A percentile compares a stretch with the other conserved stretches of the same genome.
phyloP scores from a whole-genome alignment of 2,888 invertebrate genomes.

The Electrophaes corylata region DNA sequence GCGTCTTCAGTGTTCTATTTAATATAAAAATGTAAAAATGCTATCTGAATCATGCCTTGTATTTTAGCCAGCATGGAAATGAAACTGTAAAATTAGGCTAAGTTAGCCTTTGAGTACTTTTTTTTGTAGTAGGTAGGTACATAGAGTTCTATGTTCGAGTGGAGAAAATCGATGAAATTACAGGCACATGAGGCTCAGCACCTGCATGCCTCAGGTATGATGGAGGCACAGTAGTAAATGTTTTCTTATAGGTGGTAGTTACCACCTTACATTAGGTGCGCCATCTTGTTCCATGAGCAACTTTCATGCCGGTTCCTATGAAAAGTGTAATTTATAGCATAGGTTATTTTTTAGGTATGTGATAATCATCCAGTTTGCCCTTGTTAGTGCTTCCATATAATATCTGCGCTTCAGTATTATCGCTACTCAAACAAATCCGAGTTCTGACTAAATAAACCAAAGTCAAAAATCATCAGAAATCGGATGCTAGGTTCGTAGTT shows the following conservation, averaged over 20 bases:
- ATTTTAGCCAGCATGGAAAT: not conserved
- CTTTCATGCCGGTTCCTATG: not conserved
- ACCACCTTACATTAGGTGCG: too few relatives aligned
- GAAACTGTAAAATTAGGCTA: not conserved
- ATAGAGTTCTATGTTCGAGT: too few relatives aligned
- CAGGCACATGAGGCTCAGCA: too few relatives aligned
- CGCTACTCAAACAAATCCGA: constrained; percentile 46
- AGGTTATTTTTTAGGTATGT: constrained; percentile 18
- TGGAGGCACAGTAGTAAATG: too few relatives aligned
- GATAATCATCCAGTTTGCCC: constrained; percentile 26
- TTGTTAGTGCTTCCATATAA: constrained; percentile 16
- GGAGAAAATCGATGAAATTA: too few relatives aligned
- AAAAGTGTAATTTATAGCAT: not conserved
- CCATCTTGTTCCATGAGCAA: too few relatives aligned
- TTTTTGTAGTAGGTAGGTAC: too few relatives aligned
- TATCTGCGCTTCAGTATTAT: constrained; percentile 61
- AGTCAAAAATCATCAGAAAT: constrained; percentile 58
- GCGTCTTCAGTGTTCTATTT: constrained; percentile 1
- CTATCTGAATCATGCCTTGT: constrained; percentile 14
- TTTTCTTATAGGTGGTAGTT: too few relatives aligned
- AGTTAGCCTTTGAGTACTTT: too few relatives aligned
- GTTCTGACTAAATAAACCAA: constrained; percentile 62
- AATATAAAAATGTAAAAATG: not conserved
- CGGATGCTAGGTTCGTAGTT: constrained; percentile 53
- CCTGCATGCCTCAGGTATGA: too few relatives aligned